Evolutionary conservation across 2,113 vertebrate species (phyloP), one percentile per base, ranked within the genome.

Genomic region (Ivindomyrus marchei): DNA sequence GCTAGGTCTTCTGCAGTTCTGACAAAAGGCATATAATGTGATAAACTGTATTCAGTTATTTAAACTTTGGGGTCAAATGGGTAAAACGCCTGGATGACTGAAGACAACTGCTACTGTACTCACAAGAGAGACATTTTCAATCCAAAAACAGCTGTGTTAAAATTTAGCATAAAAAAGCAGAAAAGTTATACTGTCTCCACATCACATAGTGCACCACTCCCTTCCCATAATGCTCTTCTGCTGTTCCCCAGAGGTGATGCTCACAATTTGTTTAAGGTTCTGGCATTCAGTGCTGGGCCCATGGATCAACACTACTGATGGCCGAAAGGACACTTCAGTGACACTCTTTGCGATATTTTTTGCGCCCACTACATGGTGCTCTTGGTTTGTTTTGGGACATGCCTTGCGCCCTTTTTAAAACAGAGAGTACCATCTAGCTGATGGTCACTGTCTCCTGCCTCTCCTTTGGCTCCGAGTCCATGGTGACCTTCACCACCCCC

Each of bases 381-480:
- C 7, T n/a, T 62, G 56, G 21, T 62, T 62, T 62, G 56, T 8
- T n/a, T n/a, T 62, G 56, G 56, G 56, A 24, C 24, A 9, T n/a
- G 56, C 24, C 24, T 62, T 62, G 56, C 6, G 0, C 21, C 21
- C 56, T n/a, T 62, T 62, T 62, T 62, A 62, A 9, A n/a, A n/a
- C 98, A 99, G 15, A 99, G 95, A 42, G 99, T 95, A 92, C 97
- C 98, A 94, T 99, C 97, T 46, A 99, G 97, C 87, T 90, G 91
- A 99, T 97, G 0, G 92, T 94, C 27, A 92, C 92, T 50, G 94
- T 90, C 0, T 93, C 92, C 0, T 27, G 74, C 45, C 56, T 49
- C 85, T 96, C 96, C 85, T 96, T 96, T 58, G n/a, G 93, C 83
- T 96, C 95, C 0, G 95, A 95, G 91, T 95, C 92, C 47, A 93